Evolutionary conservation across 2,888 invertebrate genomes (phyloP), one percentile per base, ranked within the genome.

Genomic region (Terebella lapidaria): DNA sequence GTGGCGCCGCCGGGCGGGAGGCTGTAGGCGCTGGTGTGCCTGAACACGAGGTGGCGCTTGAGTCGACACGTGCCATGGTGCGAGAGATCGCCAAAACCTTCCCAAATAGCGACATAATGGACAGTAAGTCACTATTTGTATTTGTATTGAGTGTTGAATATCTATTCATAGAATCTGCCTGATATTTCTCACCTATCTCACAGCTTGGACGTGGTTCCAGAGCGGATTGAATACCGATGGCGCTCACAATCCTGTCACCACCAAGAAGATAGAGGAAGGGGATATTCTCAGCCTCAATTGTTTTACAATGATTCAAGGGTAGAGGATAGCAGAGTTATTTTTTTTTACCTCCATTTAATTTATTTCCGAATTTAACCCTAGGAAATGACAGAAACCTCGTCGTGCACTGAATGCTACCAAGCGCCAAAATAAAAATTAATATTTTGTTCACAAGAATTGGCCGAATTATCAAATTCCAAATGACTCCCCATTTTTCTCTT

Each of bases 181-280:
- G n/a, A n/a, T n/a, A n/a, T n/a, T n/a, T n/a, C n/a, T n/a, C 52
- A 4, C 25, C n/a, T 47, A 2, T 59, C 18, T 60, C 56, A 5
- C 49, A 62, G 64, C 62, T 5, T 64, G 64, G 64, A 60, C 60
- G 5, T 64, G 64, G 64, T 62, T 64, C 27, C 62, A 62, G 55
- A 66, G 64, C 24, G 64, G 64, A 20, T 55, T 64, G 52, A 62
- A 64, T 54, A 64, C 61, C n/a, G 61, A 64, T 54, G 61, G 62
- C n/a, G 64, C 62, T 1, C 64, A 64, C 56, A 64, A 64, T 35
- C 64, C 64, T 1, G 59, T 64, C n/a, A 64, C 64, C 1, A 59
- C 59, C 1, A 30, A 59, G n/a, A 53, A 54, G 35, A 59, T 64
- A 25, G 57, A 54, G 54, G 57, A 61, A 35, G 64, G 64, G 1